Evolutionary conservation across 2,888 invertebrate species (phyloP).

Genomic region (Brassicogethes aeneus): DNA sequence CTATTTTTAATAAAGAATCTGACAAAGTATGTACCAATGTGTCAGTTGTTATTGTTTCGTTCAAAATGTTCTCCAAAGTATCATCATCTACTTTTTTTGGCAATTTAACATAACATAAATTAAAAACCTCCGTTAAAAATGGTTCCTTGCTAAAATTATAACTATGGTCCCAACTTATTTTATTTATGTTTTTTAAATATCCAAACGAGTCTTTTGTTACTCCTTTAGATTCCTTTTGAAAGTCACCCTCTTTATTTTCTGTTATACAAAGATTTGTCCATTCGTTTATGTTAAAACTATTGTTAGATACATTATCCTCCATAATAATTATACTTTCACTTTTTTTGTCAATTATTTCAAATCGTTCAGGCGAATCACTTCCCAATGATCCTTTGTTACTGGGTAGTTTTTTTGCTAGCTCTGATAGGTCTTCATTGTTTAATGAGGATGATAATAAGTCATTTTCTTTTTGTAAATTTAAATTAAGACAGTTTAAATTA

Average conservation of each 20-base stretch:
- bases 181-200: too few relatives aligned
- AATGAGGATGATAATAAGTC: constrained; percentile 17
- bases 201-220: too few relatives aligned
- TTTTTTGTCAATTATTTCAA: constrained; percentile 47
- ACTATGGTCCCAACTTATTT: too few relatives aligned
- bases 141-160: constrained; percentile 44
- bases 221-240: constrained; percentile 6
- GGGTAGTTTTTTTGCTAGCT: background rate
- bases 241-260: constrained; percentile 11
- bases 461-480: constrained; percentile 32
- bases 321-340: constrained; percentile 24
- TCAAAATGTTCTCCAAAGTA: constrained; percentile 35
- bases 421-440: background rate
- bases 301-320: constrained; percentile 35
- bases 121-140: constrained; percentile 48
- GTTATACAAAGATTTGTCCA: constrained; percentile 39
- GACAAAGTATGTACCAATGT: constrained; percentile 46
- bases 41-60: constrained; percentile 35
- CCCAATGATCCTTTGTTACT: constrained; percentile 36
- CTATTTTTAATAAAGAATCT: constrained; percentile 50
- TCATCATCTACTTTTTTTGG: constrained; percentile 31
- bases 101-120: constrained; percentile 41
- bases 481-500: constrained; percentile 38
- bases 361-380: constrained; percentile 52
- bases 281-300: constrained; percentile 33